These are phyloP conservation scores for Aeoliscus strigatus DNA, from an alignment of 2,797 vertebrate genomes.

Conservation along the genomic window DNA sequence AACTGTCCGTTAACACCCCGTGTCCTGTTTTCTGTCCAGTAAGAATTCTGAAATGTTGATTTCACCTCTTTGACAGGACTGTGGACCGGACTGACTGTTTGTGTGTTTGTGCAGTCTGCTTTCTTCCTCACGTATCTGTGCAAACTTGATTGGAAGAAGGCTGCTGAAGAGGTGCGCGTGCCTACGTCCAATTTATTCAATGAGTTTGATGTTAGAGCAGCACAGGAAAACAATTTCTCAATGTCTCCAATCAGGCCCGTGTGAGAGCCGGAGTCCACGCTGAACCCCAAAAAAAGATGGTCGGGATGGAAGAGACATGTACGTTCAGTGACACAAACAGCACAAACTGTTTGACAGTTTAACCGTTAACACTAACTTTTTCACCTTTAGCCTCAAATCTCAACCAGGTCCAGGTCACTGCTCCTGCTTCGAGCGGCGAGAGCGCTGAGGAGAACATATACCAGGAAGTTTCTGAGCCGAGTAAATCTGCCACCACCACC, in stretches of 20 bases:
- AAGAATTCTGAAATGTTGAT: not conserved
- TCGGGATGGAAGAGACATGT: constrained; percentile 40
- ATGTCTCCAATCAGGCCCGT: constrained; percentile 53
- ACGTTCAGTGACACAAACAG: no score
- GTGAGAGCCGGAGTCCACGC: constrained; percentile 61
- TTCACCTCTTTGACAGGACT: constrained; percentile 67
- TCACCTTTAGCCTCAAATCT: constrained; percentile 23
- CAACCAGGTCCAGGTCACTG: constrained; percentile 1
- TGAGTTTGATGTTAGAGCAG: no score
- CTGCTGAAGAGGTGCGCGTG: constrained; percentile 77
- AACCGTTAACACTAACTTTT: not conserved
- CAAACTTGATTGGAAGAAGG: constrained; percentile 82
- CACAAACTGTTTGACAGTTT: no score
- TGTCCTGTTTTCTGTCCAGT: not conserved
- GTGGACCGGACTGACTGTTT: constrained; percentile 82
- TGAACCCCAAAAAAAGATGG: constrained; percentile 29
- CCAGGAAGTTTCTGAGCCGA: constrained; percentile 6
- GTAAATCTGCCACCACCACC: constrained; percentile 8
- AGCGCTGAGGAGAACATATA: not conserved
- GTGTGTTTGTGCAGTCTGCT: constrained; percentile 70
- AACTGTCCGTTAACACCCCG: not conserved
- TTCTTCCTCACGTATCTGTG: constrained; percentile 76
- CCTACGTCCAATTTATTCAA: no score
- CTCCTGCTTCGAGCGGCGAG: constrained; percentile 1
- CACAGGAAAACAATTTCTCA: no score